Evolutionary conservation across 1,140 invertebrate species (phyloP), one percentile per base, ranked within the genome.

Genomic region (Phymastichus coffea): DNA sequence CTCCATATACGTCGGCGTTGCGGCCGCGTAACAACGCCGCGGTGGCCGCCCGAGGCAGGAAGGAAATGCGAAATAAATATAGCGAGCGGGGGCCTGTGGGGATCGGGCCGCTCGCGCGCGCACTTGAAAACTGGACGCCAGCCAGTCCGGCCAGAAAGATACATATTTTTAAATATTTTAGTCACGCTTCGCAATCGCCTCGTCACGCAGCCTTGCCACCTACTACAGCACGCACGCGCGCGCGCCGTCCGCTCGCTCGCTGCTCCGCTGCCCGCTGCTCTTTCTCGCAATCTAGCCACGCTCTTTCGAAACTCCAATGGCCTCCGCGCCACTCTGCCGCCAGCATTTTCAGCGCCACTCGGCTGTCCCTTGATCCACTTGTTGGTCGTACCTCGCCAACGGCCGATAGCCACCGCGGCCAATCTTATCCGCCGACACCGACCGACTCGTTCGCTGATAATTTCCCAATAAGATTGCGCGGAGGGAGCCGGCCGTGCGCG

Each of bases 91-190:
- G 64, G 63, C 55, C 61, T 61, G 51, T 40, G 62, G 56, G 65
- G 63, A 66, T 66, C 55, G 63, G 54, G 52, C 63, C 54, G 59
- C n/a, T 35, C 49, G 49, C n/a, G 17, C 62, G 63, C 62, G 65
- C 65, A 74, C 70, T 75, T 74, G 73, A 77, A 79, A 77, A 78
- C 76, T 80, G 78, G 76, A 77, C 76, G 74, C 14, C 38, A 41
- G 38, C 3, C 33, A 55, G 76, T 75, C 76, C 73, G 76, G 74
- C 73, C 77, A 79, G 77, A 80, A 80, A 80, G 78, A 80, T 80
- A 80, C 78, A 80, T 80, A 80, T 79, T 80, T 80, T 79, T 79
- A 79, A 80, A 80, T 80, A 80, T 80, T 80, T 80, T 80, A 80
- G 78, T 80, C 78, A 80, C 78, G 78, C 76, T 79, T 68, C 67